Base-by-base conservation (phyloP, 2,888 invertebrate species). In the Eupithecia dodoneata region DNA sequence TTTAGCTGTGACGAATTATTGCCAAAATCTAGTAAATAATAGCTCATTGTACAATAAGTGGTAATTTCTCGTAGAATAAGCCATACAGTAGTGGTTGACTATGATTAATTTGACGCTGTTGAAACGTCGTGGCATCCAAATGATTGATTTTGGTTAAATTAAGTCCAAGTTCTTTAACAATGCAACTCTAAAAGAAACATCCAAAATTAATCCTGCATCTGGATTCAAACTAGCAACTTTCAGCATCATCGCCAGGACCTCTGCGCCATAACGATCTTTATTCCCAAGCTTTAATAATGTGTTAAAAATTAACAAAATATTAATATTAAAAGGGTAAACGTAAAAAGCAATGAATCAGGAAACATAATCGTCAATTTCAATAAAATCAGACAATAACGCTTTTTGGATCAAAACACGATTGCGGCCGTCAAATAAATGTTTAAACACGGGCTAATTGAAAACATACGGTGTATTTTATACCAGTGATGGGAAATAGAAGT, bases 371-470 rank as follows among this genome's bases (percentile, higher is more conserved):
- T 75, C 63, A 74, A 69, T 73, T 30, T 70, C 52, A 77, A 74
- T 70, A 65, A 75, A 75, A 75, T 18, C 71, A 15, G 47, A 75
- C 59, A 71, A 67, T 73, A 72, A 72, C 70, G 45, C 55, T 30
- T 75, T 77, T 73, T 71, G 55, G 59, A 73, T 73, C 41, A 70
- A 44, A 67, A 73, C 66, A 73, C 69, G 55, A 74, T 42, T 69
- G 52, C 72, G 55, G 79, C 79, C 70, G 78, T 78, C 65, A 52
- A 79, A 81, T 83, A 79, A 80, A 81, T 81, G 78, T 79, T 80
- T 77, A 76, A 81, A 82, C 79, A 76, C 72, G 70, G 79, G 85
- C 87, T 87, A 87, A 88, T 87, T 87, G 85, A 86, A 87, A 87
- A 82, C 85, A 85, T 86, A 87, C 86, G 86, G 84, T 83, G 81